Evolutionary conservation across 2,888 invertebrate genomes (phyloP), one percentile per base, ranked within the genome.

Genomic region (Penaeus monodon): DNA sequence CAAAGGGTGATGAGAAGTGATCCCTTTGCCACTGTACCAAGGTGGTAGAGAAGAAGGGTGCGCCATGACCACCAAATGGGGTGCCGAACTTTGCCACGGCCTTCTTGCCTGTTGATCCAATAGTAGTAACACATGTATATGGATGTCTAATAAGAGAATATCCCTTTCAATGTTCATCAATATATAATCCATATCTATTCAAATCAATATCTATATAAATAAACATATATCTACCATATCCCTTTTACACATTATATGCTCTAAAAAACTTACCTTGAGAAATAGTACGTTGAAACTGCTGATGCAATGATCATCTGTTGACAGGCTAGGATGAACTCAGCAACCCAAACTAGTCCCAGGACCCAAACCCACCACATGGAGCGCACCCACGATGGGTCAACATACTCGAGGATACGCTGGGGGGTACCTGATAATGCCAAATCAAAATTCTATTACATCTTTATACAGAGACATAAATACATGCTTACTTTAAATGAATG

Each of bases 1-100:
- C 86, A 87, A 20, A 87, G 64, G 14, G 86, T 87, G 89, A 99
- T 97, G 66, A 99, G 93, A 90, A 99, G 95, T 0, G 98, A 97
- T 3, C 99, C 99, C 91, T 98, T 96, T 0, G 98, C 99, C 8
- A 98, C 95, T 0, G 99, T 97, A 24, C 99, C 99, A 91, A 98
- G 93, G 92, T 99, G 98, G 92, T 98, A 99, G 91, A 96, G 96
- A 12, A 96, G 91, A 57, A 97, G 93, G 20, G 86, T 87, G 20
- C 82, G 78, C 86, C 86, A 87, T 2, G 86, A 87, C 86, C 86
- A 87, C 78, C 91, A 96, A 96, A 81, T 95, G 95, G 91, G 96
- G 95, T 0, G 96, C 94, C 91, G 95, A 20, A 44, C 27, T 29
- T 77, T 78, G 17, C 78, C 70, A n/a, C 65, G 57, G 0, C 29